Evolutionary conservation across 1,140 invertebrate species (phyloP).

Genomic region (Macrobrachium rosenbergii): DNA sequence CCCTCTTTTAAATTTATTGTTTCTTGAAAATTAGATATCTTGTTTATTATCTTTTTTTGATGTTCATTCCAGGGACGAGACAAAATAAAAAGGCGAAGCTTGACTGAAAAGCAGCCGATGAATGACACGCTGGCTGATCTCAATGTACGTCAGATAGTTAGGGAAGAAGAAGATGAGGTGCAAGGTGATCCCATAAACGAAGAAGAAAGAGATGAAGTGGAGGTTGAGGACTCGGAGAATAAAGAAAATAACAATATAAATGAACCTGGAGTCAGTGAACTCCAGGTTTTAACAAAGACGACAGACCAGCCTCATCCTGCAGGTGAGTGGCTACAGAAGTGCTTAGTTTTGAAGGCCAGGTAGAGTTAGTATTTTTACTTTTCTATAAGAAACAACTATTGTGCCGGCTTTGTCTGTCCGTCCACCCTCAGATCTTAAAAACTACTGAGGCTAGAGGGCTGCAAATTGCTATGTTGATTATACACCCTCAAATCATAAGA

Average conservation of each 20-base stretch:
- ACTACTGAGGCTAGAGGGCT: too few species aligned
- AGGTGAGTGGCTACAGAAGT: slow-evolving; percentile 8
- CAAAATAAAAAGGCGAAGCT: slow-evolving; percentile 57
- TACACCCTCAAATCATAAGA: too few species aligned
- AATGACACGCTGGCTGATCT: slow-evolving; percentile 70
- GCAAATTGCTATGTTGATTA: too few species aligned
- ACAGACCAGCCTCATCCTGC: slow-evolving; percentile 71
- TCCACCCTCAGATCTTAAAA: too few species aligned
- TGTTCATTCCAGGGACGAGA: slow-evolving; percentile 45
- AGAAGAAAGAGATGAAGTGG: slow-evolving; percentile 38
- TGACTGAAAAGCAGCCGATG: slow-evolving; percentile 55
- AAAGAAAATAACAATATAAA: slow-evolving; percentile 38
- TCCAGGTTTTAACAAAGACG: slow-evolving; percentile 12
- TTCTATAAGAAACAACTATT: too few species aligned
- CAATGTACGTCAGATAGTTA: slow-evolving; percentile 65
- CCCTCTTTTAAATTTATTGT: background rate
- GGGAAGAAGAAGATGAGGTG: background rate
- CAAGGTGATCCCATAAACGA: background rate
- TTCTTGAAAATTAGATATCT: background rate
- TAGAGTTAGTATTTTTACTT: too few species aligned
- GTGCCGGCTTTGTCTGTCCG: too few species aligned
- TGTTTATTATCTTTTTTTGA: background rate
- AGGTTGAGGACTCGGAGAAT: slow-evolving; percentile 33
- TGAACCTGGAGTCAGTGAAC: slow-evolving; percentile 45
- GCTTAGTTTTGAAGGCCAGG: too few species aligned